A percentile compares a stretch with the other conserved stretches of the same genome.
Evolutionary conservation across 2,113 vertebrate species (phyloP).

Genomic region (Nycticorax nycticorax): DNA sequence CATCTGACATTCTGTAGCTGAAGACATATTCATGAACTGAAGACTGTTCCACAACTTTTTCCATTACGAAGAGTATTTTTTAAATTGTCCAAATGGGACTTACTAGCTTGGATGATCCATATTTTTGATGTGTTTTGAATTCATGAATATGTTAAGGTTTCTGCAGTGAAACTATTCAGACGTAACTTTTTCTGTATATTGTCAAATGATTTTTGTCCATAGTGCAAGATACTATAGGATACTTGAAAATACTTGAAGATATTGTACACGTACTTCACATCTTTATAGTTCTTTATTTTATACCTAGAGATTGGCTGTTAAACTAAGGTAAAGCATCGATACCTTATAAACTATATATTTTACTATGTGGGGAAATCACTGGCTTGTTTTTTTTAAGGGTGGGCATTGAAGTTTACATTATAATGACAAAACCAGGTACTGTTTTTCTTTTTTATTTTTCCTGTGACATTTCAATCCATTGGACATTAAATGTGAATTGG

Average conservation of each 20-base stretch:
- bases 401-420: conserved; percentile 39
- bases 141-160: conserved; percentile 11
- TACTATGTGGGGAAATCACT: conserved; percentile 29
- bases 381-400: conserved; percentile 7
- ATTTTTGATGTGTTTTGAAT: conserved; percentile 31
- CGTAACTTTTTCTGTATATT: conserved; percentile 26
- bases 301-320: conserved; percentile 37
- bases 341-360: conserved; percentile 55
- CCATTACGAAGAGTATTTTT: conserved; percentile 28
- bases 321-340: conserved; percentile 29
- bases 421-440: conserved; percentile 52
- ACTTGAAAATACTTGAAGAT: conserved; percentile 58
- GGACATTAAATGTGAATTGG: conserved; percentile 54
- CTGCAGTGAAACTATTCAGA: conserved; percentile 13
- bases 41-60: background rate
- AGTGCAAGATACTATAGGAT: conserved; percentile 24
- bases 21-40: background rate
- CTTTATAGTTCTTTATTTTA: conserved; percentile 60
- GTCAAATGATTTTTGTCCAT: conserved; percentile 22
- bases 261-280: conserved; percentile 38
- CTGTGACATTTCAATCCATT: conserved; percentile 40
- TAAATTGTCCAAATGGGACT: background rate
- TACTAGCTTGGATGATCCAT: background rate
- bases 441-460: conserved; percentile 43
- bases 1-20: background rate